Conservation (phyloP, 2,888 invertebrate species). For the Chloromyia formosa region DNA sequence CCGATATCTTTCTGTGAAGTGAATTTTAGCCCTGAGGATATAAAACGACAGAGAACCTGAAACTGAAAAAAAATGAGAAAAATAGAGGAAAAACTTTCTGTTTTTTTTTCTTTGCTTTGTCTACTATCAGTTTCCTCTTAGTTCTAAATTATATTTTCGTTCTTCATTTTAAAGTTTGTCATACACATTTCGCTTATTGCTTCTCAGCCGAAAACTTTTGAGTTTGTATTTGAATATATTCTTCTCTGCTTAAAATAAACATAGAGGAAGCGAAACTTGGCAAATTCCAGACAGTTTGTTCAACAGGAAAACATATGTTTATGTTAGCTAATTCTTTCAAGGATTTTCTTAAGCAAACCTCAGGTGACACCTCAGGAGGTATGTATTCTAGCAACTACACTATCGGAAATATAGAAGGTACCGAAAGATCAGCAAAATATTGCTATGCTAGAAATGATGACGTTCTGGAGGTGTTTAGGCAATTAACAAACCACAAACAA, state of each 20-base stretch:
- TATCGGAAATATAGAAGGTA: no score
- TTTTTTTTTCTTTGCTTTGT: background rate
- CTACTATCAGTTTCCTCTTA: constrained; percentile 9
- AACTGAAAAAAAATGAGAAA: constrained; percentile 2
- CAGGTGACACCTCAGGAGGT: no score
- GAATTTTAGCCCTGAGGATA: constrained; percentile 11
- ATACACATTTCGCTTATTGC: background rate
- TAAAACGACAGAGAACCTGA: background rate
- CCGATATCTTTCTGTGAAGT: background rate
- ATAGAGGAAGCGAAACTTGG: background rate
- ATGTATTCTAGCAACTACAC: no score
- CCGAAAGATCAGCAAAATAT: no score
- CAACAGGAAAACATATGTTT: no score
- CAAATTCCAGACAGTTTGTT: no score
- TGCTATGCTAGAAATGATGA: no score
- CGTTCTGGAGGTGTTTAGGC: no score
- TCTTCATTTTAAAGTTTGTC: constrained; percentile 2
- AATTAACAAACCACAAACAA: no score
- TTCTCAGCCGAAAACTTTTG: background rate
- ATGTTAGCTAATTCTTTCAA: no score
- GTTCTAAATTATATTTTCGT: constrained; percentile 20
- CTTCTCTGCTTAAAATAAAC: background rate
- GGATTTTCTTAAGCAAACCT: no score
- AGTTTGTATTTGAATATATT: constrained; percentile 6
- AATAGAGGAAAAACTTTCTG: background rate